These are phyloP conservation scores for Gymnopithys bicolor DNA, from an alignment of 2,797 vertebrate species.

Conservation along the genomic window DNA sequence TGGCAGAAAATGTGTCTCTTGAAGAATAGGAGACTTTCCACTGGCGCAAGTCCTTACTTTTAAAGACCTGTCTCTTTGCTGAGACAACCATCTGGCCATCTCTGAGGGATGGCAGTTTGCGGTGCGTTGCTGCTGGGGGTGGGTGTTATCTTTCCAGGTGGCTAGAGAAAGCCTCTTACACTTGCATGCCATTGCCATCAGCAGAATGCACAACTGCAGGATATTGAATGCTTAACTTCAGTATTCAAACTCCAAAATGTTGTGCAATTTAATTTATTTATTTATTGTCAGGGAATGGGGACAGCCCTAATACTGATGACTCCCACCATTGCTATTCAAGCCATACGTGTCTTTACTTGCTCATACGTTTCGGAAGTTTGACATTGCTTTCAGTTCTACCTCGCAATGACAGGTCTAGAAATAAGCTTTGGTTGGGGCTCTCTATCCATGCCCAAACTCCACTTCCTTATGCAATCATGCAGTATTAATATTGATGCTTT, in stretches of 20 bases:
- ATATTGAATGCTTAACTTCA: neutral
- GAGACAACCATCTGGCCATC: conserved; percentile 42
- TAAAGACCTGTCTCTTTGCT: conserved; percentile 24
- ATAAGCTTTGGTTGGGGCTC: neutral
- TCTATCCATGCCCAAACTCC: neutral
- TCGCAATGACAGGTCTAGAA: neutral
- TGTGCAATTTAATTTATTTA: neutral
- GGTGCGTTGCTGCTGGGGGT: neutral
- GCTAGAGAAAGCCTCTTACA: neutral
- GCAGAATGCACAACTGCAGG: conserved; percentile 15
- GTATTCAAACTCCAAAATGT: neutral
- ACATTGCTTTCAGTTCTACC: neutral
- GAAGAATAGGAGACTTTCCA: conserved; percentile 22
- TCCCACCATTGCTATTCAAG: neutral
- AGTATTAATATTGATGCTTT: conserved; percentile 33
- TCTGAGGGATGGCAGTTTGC: neutral
- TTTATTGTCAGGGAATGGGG: neutral
- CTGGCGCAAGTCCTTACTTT: conserved; percentile 25
- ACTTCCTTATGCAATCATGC: neutral
- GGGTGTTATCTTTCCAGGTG: conserved; percentile 13
- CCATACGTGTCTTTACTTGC: neutral
- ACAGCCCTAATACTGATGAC: neutral
- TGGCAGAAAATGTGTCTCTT: neutral
- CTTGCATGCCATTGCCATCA: neutral
- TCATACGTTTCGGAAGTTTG: neutral